Conservation (phyloP, 1,140 invertebrate species). For the Drosophila seguyi region DNA sequence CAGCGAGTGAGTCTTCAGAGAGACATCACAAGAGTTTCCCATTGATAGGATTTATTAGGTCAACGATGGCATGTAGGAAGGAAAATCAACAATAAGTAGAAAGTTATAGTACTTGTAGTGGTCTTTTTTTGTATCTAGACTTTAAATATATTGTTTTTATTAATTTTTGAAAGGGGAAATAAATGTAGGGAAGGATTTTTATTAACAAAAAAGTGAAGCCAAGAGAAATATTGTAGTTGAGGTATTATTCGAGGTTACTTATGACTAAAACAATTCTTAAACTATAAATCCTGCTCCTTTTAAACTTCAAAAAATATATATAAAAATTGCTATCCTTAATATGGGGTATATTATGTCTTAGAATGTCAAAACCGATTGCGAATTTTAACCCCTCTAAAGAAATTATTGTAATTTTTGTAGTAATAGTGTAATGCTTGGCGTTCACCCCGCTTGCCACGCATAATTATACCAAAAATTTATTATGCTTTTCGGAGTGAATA, state of each 20-base stretch:
- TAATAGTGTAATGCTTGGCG: constrained; percentile 52
- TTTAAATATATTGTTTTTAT: not conserved
- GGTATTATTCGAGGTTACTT: not conserved
- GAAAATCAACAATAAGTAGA: constrained; percentile 10
- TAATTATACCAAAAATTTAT: constrained; percentile 50
- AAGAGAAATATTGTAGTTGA: not conserved
- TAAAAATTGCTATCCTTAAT: no score
- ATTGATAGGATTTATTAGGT: constrained; percentile 56
- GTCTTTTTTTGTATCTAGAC: not conserved
- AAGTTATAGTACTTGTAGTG: not conserved
- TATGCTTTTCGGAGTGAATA: constrained; percentile 32
- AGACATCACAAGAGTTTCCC: constrained; percentile 13
- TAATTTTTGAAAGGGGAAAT: not conserved
- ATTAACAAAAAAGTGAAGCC: not conserved
- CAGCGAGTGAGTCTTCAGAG: constrained; percentile 26
- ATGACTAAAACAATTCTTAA: no score
- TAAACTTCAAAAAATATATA: no score
- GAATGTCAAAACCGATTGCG: not conserved
- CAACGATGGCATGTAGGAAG: constrained; percentile 10
- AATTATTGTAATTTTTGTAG: not conserved
- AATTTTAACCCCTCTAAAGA: not conserved
- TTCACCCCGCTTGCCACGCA: constrained; percentile 48
- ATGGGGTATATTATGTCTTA: no score
- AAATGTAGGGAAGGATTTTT: not conserved
- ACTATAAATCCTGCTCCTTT: no score